These are phyloP conservation scores for Hozukius guyotensis DNA, from an alignment of 2,797 vertebrate genomes.

Conservation along the genomic window DNA sequence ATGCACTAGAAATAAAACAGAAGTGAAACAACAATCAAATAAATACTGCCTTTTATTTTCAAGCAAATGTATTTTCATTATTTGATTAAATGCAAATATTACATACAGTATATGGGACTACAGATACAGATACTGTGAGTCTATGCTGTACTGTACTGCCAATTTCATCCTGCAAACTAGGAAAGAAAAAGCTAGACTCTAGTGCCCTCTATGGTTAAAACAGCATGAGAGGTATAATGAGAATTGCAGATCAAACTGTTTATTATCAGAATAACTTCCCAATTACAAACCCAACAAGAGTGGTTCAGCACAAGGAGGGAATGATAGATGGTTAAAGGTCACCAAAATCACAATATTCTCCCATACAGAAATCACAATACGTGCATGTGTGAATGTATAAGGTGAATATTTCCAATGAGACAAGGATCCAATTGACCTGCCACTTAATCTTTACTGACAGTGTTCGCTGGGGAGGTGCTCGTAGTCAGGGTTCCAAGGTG, in stretches of 20 bases:
- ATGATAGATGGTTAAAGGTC: background rate
- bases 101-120: background rate
- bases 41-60: background rate
- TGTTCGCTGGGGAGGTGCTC: conserved; percentile 49
- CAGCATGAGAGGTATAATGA: background rate
- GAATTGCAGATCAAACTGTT: background rate
- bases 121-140: background rate
- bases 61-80: background rate
- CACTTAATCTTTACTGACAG: conserved; percentile 59
- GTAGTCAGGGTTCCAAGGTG: conserved; percentile 67
- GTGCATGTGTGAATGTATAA: background rate
- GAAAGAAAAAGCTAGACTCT: background rate
- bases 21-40: background rate
- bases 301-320: background rate
- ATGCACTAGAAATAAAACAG: background rate
- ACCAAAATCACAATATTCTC: background rate
- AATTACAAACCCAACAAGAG: background rate
- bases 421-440: background rate
- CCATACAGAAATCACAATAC: background rate
- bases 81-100: background rate
- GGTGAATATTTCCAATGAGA: background rate
- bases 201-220: conserved; percentile 9
- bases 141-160: background rate
- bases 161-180: background rate
- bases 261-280: background rate